A percentile compares a stretch with the other conserved stretches of the same genome.
Evolutionary conservation across 30 jellyfish, hydroid and myxozoan genomes (phyloP).

Genomic region (Cassiopea andromeda): DNA sequence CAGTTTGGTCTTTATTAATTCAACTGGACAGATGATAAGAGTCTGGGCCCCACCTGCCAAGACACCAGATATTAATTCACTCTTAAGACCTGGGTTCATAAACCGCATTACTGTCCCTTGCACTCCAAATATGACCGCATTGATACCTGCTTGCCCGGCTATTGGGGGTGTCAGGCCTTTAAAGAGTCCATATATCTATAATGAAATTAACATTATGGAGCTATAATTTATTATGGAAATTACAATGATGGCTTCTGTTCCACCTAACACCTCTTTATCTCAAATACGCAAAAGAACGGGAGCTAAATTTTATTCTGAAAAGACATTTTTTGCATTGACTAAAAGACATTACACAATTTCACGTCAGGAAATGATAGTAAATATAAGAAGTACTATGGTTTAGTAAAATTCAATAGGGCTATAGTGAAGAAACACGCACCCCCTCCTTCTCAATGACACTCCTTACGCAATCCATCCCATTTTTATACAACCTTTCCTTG

Average conservation of each 20-base stretch:
- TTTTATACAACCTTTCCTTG: constrained; percentile 8
- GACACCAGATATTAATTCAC: constrained; percentile 79
- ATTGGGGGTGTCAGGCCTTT: constrained; percentile 92
- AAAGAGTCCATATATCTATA: constrained; percentile 74
- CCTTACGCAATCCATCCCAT: constrained; percentile 55
- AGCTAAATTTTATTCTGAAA: no score
- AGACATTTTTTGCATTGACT: no score
- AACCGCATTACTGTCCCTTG: constrained; percentile 68
- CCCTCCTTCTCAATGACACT: constrained; percentile 57
- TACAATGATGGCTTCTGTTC: no score
- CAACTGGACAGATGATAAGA: constrained; percentile 77
- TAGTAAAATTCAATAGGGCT: no score
- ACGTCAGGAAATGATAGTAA: no score
- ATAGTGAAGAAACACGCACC: no score
- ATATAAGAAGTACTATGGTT: no score
- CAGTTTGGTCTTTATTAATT: constrained; percentile 74
- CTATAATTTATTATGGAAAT: no score
- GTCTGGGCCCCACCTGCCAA: constrained; percentile 84
- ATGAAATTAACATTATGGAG: no score
- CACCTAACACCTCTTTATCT: no score
- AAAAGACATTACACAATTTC: no score
- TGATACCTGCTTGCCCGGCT: constrained; percentile 76
- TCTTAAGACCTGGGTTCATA: constrained; percentile 30
- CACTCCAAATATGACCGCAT: constrained; percentile 85
- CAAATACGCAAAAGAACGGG: no score